phyloP scores from a whole-genome alignment of 2,888 invertebrate genomes.

The Mythimna impura region DNA sequence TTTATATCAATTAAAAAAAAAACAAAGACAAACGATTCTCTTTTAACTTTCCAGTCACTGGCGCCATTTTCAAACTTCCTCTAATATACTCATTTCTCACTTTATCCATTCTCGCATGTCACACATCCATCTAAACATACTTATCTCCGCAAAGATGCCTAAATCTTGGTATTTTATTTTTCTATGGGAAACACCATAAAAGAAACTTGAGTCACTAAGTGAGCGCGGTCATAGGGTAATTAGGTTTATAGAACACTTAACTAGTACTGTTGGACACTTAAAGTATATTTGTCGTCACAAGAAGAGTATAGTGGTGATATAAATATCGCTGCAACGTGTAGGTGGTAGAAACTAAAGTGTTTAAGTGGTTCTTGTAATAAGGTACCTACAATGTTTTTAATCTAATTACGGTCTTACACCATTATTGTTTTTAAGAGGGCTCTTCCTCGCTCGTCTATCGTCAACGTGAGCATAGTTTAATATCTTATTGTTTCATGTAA shows the following conservation, averaged over 20 bases:
- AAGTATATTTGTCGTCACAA: slow-evolving; percentile 21
- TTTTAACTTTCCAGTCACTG: too few relatives aligned
- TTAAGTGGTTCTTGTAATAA: slow-evolving; percentile 32
- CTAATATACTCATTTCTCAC: too few relatives aligned
- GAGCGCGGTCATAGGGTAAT: slow-evolving; percentile 30
- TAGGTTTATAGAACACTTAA: slow-evolving; percentile 20
- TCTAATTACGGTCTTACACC: slow-evolving; percentile 12
- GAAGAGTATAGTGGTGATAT: slow-evolving; percentile 14
- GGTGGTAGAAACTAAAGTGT: slow-evolving; percentile 21
- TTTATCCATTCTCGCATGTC: too few relatives aligned
- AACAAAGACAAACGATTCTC: too few relatives aligned
- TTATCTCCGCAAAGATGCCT: too few relatives aligned
- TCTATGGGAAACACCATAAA: slow-evolving; percentile 1
- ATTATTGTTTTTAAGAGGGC: background rate
- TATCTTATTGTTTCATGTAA: too few relatives aligned
- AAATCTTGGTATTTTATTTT: background rate
- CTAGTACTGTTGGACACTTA: slow-evolving; percentile 8
- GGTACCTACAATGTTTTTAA: slow-evolving; percentile 22
- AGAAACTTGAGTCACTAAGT: background rate
- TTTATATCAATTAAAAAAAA: too few relatives aligned
- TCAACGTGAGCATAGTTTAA: too few relatives aligned
- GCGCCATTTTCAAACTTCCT: too few relatives aligned
- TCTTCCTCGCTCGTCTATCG: too few relatives aligned
- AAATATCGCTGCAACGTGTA: slow-evolving; percentile 33
- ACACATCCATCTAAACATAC: too few relatives aligned